Percentiles rank a stretch among this genome's conserved stretches.
Conservation (phyloP, 1,140 invertebrate species). For the Apocrypta bakeri region DNA sequence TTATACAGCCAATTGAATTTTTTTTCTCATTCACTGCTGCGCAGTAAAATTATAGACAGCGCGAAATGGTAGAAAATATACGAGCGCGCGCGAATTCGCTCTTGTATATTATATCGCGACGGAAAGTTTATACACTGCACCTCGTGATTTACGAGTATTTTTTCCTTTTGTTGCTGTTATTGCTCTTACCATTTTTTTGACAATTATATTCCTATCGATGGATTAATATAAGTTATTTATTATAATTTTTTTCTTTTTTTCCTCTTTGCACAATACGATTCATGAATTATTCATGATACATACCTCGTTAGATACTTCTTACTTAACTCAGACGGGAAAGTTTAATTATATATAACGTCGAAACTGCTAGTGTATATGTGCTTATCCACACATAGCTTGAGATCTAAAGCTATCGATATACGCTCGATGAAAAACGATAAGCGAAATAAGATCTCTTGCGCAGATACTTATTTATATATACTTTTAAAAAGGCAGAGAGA, state of each 20-base stretch:
- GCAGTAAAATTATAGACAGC: not conserved
- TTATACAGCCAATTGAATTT: constrained; percentile 35
- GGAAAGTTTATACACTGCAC: not conserved
- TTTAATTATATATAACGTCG: not conserved
- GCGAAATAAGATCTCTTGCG: constrained; percentile 1
- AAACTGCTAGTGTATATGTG: not conserved
- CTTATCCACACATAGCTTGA: not conserved
- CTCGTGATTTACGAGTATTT: too few relatives aligned
- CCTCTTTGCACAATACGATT: too few relatives aligned
- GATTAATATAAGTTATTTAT: too few relatives aligned
- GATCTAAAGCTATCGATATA: not conserved
- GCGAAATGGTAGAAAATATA: not conserved
- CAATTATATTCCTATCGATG: too few relatives aligned
- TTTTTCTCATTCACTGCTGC: constrained; percentile 28
- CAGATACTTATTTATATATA: too few relatives aligned
- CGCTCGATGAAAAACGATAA: constrained; percentile 22
- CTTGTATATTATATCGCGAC: not conserved
- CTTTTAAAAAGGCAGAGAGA: too few relatives aligned
- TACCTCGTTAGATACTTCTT: too few relatives aligned
- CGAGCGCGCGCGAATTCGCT: too few relatives aligned
- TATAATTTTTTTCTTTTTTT: too few relatives aligned
- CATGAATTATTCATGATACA: not conserved
- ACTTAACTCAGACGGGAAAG: not conserved
- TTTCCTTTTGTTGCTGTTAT: too few relatives aligned
- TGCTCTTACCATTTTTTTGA: constrained; percentile 8